A percentile compares a stretch with the other conserved stretches of the same genome.
Evolutionary conservation across 2,113 vertebrate species (phyloP).

Genomic region (Sander lucioperca): DNA sequence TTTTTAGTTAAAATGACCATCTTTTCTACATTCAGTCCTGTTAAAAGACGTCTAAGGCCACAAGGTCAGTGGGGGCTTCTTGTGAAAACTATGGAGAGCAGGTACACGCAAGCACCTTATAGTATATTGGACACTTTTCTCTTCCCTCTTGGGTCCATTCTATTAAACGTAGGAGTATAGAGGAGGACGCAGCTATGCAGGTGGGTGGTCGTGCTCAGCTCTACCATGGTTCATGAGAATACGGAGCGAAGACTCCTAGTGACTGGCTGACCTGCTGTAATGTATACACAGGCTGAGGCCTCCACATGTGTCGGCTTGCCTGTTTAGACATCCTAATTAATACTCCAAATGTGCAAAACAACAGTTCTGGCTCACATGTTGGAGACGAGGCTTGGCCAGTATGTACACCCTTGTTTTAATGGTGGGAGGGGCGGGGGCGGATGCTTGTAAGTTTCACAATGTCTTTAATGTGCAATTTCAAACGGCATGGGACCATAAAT

Average conservation of each 20-base stretch:
- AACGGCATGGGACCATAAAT: conserved; percentile 67
- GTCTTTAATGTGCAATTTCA: conserved; percentile 73
- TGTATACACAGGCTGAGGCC: conserved; percentile 68
- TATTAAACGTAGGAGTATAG: conserved; percentile 35
- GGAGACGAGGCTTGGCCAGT: conserved; percentile 19
- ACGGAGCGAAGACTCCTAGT: conserved; percentile 45
- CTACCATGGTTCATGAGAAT: conserved; percentile 43
- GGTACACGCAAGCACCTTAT: conserved; percentile 38
- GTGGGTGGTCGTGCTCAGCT: conserved; percentile 73
- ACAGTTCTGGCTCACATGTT: conserved; percentile 55
- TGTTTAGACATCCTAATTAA: conserved; percentile 76
- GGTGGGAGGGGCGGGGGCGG: background rate
- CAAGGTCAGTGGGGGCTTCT: conserved; percentile 22
- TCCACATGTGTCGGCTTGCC: conserved; percentile 66
- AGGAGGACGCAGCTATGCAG: conserved; percentile 54
- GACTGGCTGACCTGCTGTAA: conserved; percentile 68
- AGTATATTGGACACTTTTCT: background rate
- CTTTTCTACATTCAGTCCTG: conserved; percentile 15
- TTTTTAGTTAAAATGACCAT: conserved; percentile 23
- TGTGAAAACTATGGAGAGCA: conserved; percentile 21
- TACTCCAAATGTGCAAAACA: conserved; percentile 66
- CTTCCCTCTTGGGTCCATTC: conserved; percentile 22
- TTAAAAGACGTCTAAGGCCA: conserved; percentile 40
- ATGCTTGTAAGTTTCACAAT: conserved; percentile 47
- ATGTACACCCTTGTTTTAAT: conserved; percentile 17